Evolutionary conservation across 1,140 invertebrate genomes (phyloP).

Genomic region (Chionoecetes opilio): DNA sequence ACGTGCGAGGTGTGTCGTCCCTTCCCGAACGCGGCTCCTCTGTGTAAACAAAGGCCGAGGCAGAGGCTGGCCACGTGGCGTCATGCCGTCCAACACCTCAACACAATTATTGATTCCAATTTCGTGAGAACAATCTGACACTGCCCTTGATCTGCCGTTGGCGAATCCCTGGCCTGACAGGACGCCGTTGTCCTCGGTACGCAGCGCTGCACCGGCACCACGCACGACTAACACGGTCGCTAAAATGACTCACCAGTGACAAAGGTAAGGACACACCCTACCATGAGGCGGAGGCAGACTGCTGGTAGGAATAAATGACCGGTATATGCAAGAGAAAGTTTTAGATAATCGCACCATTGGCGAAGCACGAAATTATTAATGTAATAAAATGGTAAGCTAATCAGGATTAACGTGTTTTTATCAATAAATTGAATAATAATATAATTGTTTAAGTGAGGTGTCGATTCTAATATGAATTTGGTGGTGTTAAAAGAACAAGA

Average conservation of each 20-base stretch:
- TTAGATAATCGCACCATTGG: too few species aligned
- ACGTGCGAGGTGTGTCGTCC: too few species aligned
- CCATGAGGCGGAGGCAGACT: background rate
- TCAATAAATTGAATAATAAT: too few species aligned
- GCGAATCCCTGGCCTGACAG: background rate
- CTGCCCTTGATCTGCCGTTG: background rate
- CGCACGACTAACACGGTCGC: background rate
- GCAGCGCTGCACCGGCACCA: background rate
- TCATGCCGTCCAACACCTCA: background rate
- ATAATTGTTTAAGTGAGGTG: too few species aligned
- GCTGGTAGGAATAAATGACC: background rate
- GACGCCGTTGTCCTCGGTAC: background rate
- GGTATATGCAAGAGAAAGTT: background rate
- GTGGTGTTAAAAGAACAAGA: too few species aligned
- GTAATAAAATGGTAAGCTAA: too few species aligned
- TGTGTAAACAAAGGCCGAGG: too few species aligned
- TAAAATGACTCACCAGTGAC: background rate
- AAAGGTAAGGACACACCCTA: background rate
- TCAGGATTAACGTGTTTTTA: too few species aligned
- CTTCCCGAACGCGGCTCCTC: too few species aligned
- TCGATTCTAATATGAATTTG: too few species aligned
- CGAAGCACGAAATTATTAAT: too few species aligned
- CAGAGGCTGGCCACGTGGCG: background rate
- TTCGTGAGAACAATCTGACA: background rate
- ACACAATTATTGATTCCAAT: background rate